Conservation (phyloP, 2,113 vertebrate genomes). For the Aplodontia rufa region DNA sequence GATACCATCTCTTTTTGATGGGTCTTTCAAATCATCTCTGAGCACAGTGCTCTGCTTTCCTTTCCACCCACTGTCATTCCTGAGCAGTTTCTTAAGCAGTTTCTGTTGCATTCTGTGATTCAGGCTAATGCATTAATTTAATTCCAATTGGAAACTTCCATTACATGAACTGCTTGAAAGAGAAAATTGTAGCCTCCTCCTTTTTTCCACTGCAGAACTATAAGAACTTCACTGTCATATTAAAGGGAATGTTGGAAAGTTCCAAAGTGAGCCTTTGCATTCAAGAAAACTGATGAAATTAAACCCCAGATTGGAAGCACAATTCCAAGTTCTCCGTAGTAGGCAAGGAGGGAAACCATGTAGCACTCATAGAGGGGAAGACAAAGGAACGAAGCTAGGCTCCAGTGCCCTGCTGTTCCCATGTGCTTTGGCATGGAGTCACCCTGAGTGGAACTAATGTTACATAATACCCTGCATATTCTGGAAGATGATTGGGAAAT, state of each 20-base stretch:
- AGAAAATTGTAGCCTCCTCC: neutral
- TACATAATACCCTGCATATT: neutral
- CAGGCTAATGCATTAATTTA: neutral
- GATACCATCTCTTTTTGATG: neutral
- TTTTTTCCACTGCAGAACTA: neutral
- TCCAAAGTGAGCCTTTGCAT: neutral
- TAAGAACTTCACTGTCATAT: neutral
- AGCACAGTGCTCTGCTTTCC: neutral
- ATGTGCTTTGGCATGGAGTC: neutral
- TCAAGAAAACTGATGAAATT: neutral
- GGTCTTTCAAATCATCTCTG: neutral
- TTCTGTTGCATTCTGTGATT: neutral
- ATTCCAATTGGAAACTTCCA: neutral
- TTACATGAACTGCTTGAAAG: neutral
- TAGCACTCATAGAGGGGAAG: too few species aligned
- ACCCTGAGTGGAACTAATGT: neutral
- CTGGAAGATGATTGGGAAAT: neutral
- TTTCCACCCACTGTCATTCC: neutral
- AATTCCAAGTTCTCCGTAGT: neutral
- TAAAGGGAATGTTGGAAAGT: neutral
- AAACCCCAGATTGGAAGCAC: neutral
- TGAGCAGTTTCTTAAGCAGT: neutral
- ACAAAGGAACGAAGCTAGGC: neutral
- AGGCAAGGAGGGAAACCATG: neutral
- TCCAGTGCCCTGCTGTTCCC: neutral